phyloP scores from a whole-genome alignment of 2,888 invertebrate species.

The Caenorhabditis sinica region DNA sequence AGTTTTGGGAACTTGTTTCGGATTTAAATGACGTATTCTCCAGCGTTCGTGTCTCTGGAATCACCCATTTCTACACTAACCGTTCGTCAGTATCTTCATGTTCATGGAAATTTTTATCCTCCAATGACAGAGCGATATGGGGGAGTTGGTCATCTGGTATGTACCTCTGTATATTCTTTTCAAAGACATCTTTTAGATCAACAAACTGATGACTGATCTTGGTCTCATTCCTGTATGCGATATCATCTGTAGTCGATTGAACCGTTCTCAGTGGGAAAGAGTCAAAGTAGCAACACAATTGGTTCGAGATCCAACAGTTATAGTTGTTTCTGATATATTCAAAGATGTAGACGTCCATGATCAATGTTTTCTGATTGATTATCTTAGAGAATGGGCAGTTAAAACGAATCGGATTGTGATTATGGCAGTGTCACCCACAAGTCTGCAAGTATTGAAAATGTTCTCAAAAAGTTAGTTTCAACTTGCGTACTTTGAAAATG shows the following conservation, averaged over 20 bases:
- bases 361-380: conserved; percentile 95
- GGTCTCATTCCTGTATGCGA: conserved; percentile 93
- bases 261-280: conserved; percentile 92
- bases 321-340: conserved; percentile 93
- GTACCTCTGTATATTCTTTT: not conserved
- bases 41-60: conserved; percentile 89
- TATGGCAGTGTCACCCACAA: conserved; percentile 94
- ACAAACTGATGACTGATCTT: conserved; percentile 92
- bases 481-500: not conserved
- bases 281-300: conserved; percentile 94
- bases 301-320: conserved; percentile 88
- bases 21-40: not conserved
- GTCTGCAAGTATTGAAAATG: conserved; percentile 96
- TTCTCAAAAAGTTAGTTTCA: conserved; percentile 88
- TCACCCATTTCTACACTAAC: conserved; percentile 92
- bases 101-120: conserved; percentile 56
- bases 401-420: conserved; percentile 89
- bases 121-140: conserved; percentile 67
- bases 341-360: conserved; percentile 95
- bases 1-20: not conserved
- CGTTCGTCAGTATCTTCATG: conserved; percentile 90
- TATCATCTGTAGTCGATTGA: conserved; percentile 91
- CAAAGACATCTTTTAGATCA: conserved; percentile 87
- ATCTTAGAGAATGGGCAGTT: conserved; percentile 92
- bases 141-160: conserved; percentile 78